Conservation (phyloP, 1,140 invertebrate genomes). For the Telenomus remus region DNA sequence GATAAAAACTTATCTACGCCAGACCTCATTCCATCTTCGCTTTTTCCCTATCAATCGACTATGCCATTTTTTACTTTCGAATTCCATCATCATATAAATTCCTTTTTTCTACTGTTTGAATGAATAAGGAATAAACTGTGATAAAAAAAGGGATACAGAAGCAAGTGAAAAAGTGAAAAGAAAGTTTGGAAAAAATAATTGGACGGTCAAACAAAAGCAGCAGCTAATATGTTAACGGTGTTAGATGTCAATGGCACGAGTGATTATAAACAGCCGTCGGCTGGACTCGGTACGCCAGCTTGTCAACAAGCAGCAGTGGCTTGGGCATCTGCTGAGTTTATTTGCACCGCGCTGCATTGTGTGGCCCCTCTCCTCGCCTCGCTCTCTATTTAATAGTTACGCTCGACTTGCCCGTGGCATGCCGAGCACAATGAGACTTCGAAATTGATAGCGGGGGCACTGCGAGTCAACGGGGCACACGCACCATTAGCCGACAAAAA, state of each 20-base stretch:
- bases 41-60: too few species aligned
- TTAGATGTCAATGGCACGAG: constrained; percentile 51
- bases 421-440: constrained; percentile 28
- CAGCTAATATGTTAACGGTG: constrained; percentile 40
- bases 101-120: too few species aligned
- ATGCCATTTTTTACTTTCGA: too few species aligned
- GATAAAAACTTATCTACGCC: too few species aligned
- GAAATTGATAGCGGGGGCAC: constrained; percentile 45
- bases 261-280: constrained; percentile 48
- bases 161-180: background rate
- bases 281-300: constrained; percentile 38
- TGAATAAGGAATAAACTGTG: too few species aligned
- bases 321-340: constrained; percentile 56
- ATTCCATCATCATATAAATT: too few species aligned
- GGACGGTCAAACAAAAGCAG: background rate
- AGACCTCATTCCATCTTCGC: too few species aligned
- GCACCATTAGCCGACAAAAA: constrained; percentile 17
- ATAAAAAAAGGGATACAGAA: too few species aligned
- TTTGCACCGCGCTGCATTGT: constrained; percentile 53
- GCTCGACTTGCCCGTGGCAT: constrained; percentile 40
- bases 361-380: constrained; percentile 16
- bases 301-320: constrained; percentile 51
- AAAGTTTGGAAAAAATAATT: background rate
- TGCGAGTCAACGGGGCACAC: constrained; percentile 5
- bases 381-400: constrained; percentile 48